These are phyloP conservation scores for Lycophotia porphyrea DNA, from an alignment of 2,888 invertebrate species.

Conservation along the genomic window DNA sequence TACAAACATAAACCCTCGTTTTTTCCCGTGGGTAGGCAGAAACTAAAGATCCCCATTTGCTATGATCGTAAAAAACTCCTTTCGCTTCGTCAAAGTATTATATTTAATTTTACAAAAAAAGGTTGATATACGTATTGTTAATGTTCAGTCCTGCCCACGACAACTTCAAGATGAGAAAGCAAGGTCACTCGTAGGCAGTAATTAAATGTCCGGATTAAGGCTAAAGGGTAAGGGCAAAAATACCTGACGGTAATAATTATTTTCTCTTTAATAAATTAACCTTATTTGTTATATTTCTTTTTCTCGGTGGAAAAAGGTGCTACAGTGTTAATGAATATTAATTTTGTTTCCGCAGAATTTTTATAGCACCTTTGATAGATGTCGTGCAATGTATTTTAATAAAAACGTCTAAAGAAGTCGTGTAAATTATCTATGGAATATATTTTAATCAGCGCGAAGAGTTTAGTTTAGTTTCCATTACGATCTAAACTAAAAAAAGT, in stretches of 20 bases:
- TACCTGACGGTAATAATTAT: constrained; percentile 58
- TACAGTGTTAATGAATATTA: constrained; percentile 57
- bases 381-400: constrained; percentile 51
- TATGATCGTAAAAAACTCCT: not conserved
- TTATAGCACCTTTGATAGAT: constrained; percentile 44
- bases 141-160: constrained; percentile 7
- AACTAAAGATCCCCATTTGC: not conserved
- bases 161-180: constrained; percentile 23
- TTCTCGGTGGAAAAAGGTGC: constrained; percentile 10
- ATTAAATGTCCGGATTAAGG: constrained; percentile 52
- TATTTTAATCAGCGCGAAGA: constrained; percentile 19
- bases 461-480: not conserved
- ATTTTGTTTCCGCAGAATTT: constrained; percentile 48
- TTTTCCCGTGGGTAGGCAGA: not conserved
- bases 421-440: constrained; percentile 11
- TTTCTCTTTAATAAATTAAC: constrained; percentile 52
- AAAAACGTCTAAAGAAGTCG: constrained; percentile 12
- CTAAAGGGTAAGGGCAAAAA: constrained; percentile 52
- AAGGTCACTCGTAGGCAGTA: constrained; percentile 37
- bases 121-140: not conserved
- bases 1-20: not conserved
- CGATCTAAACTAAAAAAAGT: not conserved
- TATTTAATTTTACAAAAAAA: not conserved
- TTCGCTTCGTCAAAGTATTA: not conserved
- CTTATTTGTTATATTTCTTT: constrained; percentile 55